These are phyloP conservation scores for Cartodere bifasciata DNA, from an alignment of 2,888 invertebrate genomes.

Conservation along the genomic window DNA sequence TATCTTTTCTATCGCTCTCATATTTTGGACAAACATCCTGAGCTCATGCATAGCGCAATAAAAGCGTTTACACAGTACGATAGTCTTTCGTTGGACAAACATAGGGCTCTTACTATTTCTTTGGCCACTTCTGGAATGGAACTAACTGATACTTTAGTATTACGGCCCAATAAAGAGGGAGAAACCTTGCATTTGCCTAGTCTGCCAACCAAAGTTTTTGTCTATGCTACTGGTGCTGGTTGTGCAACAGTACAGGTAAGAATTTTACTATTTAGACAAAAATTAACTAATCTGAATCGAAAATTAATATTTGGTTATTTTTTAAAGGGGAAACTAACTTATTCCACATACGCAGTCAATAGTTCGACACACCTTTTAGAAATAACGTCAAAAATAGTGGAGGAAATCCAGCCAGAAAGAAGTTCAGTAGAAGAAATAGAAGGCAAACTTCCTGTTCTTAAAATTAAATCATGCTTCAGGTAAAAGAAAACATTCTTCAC, in stretches of 20 bases:
- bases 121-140: conserved; percentile 60
- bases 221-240: conserved; percentile 55
- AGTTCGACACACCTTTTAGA: conserved; percentile 44
- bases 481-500: conserved; percentile 21
- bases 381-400: conserved; percentile 49
- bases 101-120: conserved; percentile 49
- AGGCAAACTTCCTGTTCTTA: conserved; percentile 50
- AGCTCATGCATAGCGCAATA: conserved; percentile 46
- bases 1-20: conserved; percentile 55
- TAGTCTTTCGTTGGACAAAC: conserved; percentile 45
- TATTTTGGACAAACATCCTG: conserved; percentile 47
- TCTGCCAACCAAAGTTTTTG: conserved; percentile 55
- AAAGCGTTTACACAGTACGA: conserved; percentile 49
- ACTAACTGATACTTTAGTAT: conserved; percentile 50
- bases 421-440: conserved; percentile 52
- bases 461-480: conserved; percentile 52
- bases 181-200: conserved; percentile 47
- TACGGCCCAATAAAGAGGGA: conserved; percentile 40
- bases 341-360: conserved; percentile 48
- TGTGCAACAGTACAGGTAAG: conserved; percentile 56
- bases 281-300: too few species aligned
- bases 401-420: conserved; percentile 48
- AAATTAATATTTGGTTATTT: too few species aligned
- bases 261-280: not conserved
- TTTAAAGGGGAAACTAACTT: conserved; percentile 46